These are phyloP conservation scores for Apocheima hispidaria DNA, from an alignment of 2,888 invertebrate species.

Conservation along the genomic window DNA sequence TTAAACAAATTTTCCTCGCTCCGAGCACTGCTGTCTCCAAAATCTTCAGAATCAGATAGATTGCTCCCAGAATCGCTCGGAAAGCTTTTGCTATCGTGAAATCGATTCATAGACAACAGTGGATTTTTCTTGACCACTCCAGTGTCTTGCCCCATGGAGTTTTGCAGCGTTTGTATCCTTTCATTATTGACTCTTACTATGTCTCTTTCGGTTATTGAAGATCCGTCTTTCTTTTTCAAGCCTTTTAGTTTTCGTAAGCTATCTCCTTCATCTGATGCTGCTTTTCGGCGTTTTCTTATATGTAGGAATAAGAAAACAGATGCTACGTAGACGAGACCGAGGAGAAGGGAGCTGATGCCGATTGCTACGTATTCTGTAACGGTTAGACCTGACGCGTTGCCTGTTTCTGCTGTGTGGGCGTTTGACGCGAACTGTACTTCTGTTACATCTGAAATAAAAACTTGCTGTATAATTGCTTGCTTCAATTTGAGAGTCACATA, in stretches of 20 bases:
- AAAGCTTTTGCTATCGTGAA: slow-evolving; percentile 79
- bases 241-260: slow-evolving; percentile 67
- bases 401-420: slow-evolving; percentile 84
- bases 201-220: slow-evolving; percentile 75
- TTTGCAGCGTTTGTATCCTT: slow-evolving; percentile 69
- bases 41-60: slow-evolving; percentile 88
- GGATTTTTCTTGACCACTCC: slow-evolving; percentile 93
- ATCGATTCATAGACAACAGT: slow-evolving; percentile 86
- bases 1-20: slow-evolving; percentile 70
- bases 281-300: slow-evolving; percentile 88
- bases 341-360: slow-evolving; percentile 92
- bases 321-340: slow-evolving; percentile 95
- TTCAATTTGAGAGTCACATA: too few species aligned
- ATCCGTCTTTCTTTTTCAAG: slow-evolving; percentile 75
- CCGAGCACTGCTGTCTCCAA: slow-evolving; percentile 73
- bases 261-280: slow-evolving; percentile 77
- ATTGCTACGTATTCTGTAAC: slow-evolving; percentile 93
- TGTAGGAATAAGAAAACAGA: slow-evolving; percentile 94
- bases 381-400: slow-evolving; percentile 87
- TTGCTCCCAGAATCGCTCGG: slow-evolving; percentile 86
- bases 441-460: slow-evolving; percentile 88
- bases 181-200: slow-evolving; percentile 79
- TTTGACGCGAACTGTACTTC: slow-evolving; percentile 92
- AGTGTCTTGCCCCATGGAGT: slow-evolving; percentile 86
- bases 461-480: not conserved